Conservation (phyloP, 1,140 invertebrate genomes). For the Conus ventricosus region DNA sequence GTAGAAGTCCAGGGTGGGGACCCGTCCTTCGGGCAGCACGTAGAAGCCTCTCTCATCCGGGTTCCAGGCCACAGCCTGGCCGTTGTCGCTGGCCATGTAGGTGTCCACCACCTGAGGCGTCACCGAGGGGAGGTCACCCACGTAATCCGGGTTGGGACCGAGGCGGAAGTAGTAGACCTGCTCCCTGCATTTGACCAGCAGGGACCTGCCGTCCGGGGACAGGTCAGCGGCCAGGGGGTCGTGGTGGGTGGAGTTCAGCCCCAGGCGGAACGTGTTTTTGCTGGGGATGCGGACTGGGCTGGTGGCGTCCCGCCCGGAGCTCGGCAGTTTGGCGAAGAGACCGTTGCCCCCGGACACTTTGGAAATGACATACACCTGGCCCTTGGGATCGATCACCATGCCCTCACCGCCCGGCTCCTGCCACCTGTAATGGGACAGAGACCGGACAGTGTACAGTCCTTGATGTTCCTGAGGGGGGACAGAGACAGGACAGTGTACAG, state of each 20-base stretch:
- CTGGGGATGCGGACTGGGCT: conserved; percentile 19
- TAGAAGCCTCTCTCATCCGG: conserved; percentile 53
- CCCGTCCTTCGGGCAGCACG: conserved; percentile 33
- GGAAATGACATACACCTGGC: conserved; percentile 57
- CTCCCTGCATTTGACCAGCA: conserved; percentile 54
- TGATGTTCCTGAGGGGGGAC: too few species aligned
- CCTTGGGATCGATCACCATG: conserved; percentile 53
- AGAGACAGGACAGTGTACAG: too few species aligned
- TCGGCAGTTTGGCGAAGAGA: conserved; percentile 48
- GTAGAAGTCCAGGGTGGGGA: conserved; percentile 21
- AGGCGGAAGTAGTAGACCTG: conserved; percentile 29
- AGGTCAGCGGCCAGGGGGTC: conserved; percentile 60
- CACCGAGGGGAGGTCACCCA: conserved; percentile 19
- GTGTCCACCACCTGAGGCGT: conserved; percentile 27
- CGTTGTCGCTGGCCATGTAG: conserved; percentile 45
- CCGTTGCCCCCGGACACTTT: conserved; percentile 51
- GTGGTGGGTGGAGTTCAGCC: conserved; percentile 42
- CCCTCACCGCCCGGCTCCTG: conserved; percentile 55
- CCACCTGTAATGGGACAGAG: conserved; percentile 45
- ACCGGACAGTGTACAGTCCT: too few species aligned
- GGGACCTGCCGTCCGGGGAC: conserved; percentile 54
- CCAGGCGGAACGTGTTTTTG: conserved; percentile 46
- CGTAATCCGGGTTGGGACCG: conserved; percentile 47
- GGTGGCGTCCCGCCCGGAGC: conserved; percentile 47
- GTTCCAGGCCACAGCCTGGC: conserved; percentile 55